Evolutionary conservation across 92 coral and sea anemone genomes (phyloP), one percentile per base, ranked within the genome.

Genomic region (Phenganax subtilis): DNA sequence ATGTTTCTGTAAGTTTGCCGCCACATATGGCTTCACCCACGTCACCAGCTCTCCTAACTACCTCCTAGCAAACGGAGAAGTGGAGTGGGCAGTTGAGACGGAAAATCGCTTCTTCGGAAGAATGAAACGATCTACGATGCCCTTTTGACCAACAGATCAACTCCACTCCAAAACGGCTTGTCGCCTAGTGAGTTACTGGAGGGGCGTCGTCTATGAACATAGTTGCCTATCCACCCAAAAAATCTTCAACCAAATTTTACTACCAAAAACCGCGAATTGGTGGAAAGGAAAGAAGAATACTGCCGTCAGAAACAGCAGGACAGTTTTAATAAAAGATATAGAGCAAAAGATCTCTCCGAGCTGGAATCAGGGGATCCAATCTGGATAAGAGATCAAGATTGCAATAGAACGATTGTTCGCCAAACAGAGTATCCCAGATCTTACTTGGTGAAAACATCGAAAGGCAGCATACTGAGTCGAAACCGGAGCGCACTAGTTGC

Each of bases 331-430:
- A 81, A 78, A 63, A 84, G 86, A 7, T 88, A 89, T 70, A 81
- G 78, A 57, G 86, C 90, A 30, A 81, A 55, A 71, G 47, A 87
- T 12, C 79, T 87, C 28, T 85, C 86, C 29, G 10, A 15, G 30
- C 61, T 82, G 7, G 12, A 75, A 29, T 17, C 51, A 37, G 86
- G 89, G 8, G 84, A 88, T 67, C 86, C 55, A 57, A 90, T 87
- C 64, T 85, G 90, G 88, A 72, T 89, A 76, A 80, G 87, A 80
- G 85, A 87, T 75, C 92, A 82, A 74, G 81, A 71, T 64, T 65
- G 85, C n/a, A 71, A 87, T 80, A 88, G 85, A 25, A 82, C 61
- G 72, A 70, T 89, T 60, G 14, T 89, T 9, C 58, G 79, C 14
- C 76, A 73, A 79, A 75, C 89, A 71, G 77, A 84, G 55, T 89